Base-by-base conservation (phyloP, 2,797 vertebrate genomes). In the Cyprinodon diabolis region DNA sequence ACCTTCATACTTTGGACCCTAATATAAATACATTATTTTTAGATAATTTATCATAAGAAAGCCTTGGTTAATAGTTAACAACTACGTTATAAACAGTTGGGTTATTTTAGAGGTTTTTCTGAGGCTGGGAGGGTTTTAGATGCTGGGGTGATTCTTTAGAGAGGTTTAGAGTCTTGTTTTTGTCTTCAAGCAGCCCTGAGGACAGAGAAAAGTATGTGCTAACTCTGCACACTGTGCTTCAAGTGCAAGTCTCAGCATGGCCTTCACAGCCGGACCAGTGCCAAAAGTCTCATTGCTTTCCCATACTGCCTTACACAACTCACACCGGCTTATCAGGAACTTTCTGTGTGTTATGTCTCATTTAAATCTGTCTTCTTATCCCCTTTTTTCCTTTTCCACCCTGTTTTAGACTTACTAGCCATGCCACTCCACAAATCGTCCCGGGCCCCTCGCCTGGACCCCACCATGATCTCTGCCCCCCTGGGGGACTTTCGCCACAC, bases 351-450 rank as follows among this genome's bases (percentile, higher is more conserved):
- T 79, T 43, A 23, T 4, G 19, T 62, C 68, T 49, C 0, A 17
- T 47, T 14, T 43, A 7, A 57, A 23, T 35, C 43, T 11, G 37
- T 72, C 70, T 17, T 21, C 48, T 45, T 14, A 14, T 9, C 25
- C 19, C 11, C 30, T 37, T 12, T 58, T 35, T 45, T 25, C 54
- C 70, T 15, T 45, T 58, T 45, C 47, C 47, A 30, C 9, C 43
- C 75, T 23, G 47, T 43, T 72, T 66, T 47, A 21, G 12, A 57
- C 84, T 63, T 30, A 45, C 88, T 92, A 45, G 88, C 89, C 90
- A 97, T 98, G 97, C 96, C 97, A 9, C 96, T 97, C 71, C 95
- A 97, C 90, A 98, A 98, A 91, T 95, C 96, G 48, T 81, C 94
- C 72, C 95, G 96, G 83, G 93, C 91, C 30, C 86, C 93, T 21